These are phyloP conservation scores for Ctena decussata DNA, from an alignment of 2,888 invertebrate species.

Conservation along the genomic window DNA sequence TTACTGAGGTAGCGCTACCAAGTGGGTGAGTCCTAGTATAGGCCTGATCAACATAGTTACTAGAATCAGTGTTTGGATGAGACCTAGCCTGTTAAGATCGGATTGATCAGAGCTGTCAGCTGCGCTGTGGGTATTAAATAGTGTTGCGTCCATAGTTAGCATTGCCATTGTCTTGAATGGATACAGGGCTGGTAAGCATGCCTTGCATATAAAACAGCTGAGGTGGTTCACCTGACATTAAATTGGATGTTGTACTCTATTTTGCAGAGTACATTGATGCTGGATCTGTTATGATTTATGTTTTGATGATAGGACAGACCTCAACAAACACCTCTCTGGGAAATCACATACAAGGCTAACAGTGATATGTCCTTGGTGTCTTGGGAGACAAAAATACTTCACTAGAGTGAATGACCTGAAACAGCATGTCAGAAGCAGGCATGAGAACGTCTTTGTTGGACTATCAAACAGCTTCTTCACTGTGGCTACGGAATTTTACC, in stretches of 20 bases:
- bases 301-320: neutral
- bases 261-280: constrained; percentile 36
- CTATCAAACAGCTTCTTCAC: too few relatives aligned
- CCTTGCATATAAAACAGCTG: neutral
- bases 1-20: constrained; percentile 7
- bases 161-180: neutral
- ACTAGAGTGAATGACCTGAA: constrained; percentile 29
- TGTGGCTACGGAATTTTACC: too few relatives aligned
- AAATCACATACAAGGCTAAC: too few relatives aligned
- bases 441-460: neutral
- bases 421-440: constrained; percentile 2
- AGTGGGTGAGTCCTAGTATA: neutral
- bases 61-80: neutral
- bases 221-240: neutral
- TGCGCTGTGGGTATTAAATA: neutral
- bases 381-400: constrained; percentile 9
- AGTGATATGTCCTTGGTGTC: constrained; percentile 32
- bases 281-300: neutral
- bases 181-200: neutral
- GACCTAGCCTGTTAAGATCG: neutral
- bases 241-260: neutral
- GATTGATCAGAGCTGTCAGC: neutral
- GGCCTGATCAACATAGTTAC: neutral
- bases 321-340: constrained; percentile 14
- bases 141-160: too few relatives aligned